Percentiles rank a stretch among this genome's conserved stretches.
Evolutionary conservation across 1,140 invertebrate genomes (phyloP).

Genomic region (Calliopsis andreniformis): DNA sequence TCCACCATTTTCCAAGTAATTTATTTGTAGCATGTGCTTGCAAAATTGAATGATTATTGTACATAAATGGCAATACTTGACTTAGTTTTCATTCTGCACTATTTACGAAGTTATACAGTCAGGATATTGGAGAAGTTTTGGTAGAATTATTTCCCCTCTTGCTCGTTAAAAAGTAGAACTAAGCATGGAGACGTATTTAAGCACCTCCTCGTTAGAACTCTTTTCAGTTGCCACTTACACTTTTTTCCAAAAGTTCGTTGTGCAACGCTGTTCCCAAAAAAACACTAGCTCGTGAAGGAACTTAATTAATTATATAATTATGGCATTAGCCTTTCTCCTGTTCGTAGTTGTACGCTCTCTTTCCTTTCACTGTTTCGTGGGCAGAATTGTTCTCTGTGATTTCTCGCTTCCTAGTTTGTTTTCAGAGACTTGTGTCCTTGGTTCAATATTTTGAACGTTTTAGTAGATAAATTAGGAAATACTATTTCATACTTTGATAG

Average conservation of each 20-base stretch:
- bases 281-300: background rate
- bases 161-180: background rate
- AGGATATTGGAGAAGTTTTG: background rate
- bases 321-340: background rate
- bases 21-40: background rate
- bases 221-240: background rate
- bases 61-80: background rate
- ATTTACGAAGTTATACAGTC: background rate
- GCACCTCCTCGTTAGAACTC: background rate
- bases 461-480: too few species aligned
- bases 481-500: too few species aligned
- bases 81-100: background rate
- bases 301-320: background rate
- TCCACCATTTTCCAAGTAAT: background rate
- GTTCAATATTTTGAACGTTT: too few species aligned
- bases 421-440: too few species aligned
- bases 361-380: background rate
- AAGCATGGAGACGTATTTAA: constrained; percentile 7
- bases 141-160: background rate
- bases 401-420: background rate
- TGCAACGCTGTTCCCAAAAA: background rate
- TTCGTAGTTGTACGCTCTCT: background rate
- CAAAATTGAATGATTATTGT: background rate
- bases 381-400: background rate
- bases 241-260: background rate